Evolutionary conservation across 2,113 vertebrate genomes (phyloP).

Genomic region (Athene cunicularia): DNA sequence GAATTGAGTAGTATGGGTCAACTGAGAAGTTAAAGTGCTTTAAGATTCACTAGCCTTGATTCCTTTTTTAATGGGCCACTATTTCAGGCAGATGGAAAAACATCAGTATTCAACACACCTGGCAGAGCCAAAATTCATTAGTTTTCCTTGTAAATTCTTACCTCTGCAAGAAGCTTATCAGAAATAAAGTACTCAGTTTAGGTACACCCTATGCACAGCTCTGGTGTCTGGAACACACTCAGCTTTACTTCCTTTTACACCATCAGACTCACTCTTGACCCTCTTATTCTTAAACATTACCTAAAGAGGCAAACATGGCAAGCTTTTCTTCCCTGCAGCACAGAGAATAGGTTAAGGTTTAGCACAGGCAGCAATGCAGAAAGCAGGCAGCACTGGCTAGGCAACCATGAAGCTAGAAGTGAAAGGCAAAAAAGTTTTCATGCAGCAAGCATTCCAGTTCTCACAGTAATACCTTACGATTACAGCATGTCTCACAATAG

Average conservation of each 20-base stretch:
- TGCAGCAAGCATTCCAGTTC: not conserved
- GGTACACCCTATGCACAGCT: not conserved
- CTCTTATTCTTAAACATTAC: not conserved
- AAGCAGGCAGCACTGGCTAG: not conserved
- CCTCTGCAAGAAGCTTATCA: not conserved
- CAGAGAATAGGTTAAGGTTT: not conserved
- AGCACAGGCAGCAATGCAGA: not conserved
- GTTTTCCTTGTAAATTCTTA: not conserved
- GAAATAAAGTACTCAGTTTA: not conserved
- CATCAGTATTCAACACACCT: not conserved
- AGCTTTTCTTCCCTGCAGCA: not conserved
- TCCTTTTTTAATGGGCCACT: not conserved
- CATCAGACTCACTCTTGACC: not conserved
- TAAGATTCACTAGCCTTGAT: not conserved
- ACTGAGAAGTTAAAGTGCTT: not conserved
- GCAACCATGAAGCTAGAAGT: not conserved
- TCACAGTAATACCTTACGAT: not conserved
- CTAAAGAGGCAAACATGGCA: accelerated
- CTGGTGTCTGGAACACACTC: not conserved
- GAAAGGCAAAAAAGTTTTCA: not conserved
- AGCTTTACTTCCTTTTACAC: not conserved
- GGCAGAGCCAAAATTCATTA: not conserved
- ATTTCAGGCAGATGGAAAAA: not conserved
- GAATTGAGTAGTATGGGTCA: not conserved
- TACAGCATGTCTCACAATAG: accelerated